These are phyloP conservation scores for Stenichneumon culpator DNA, from an alignment of 2,888 invertebrate species.

Conservation along the genomic window DNA sequence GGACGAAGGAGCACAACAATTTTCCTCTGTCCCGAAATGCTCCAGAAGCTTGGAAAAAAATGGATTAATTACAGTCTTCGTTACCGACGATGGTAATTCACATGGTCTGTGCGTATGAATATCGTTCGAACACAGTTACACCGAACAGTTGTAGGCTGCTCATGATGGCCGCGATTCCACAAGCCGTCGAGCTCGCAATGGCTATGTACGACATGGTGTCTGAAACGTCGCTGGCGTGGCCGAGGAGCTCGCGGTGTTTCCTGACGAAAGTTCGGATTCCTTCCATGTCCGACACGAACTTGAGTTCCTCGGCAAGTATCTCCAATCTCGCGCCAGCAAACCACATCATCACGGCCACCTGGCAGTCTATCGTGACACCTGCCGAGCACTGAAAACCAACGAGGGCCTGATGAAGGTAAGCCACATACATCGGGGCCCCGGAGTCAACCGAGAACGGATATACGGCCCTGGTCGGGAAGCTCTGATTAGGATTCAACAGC, in stretches of 20 bases:
- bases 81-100: neutral
- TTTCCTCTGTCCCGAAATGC: too few species aligned
- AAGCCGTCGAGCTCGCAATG: constrained; percentile 35
- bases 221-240: constrained; percentile 59
- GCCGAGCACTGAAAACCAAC: constrained; percentile 58
- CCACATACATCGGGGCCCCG: constrained; percentile 27
- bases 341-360: constrained; percentile 72
- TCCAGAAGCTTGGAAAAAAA: too few species aligned
- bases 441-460: constrained; percentile 66
- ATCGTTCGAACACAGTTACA: constrained; percentile 55
- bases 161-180: constrained; percentile 65
- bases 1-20: too few species aligned
- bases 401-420: constrained; percentile 59
- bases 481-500: constrained; percentile 59
- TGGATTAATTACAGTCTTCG: neutral
- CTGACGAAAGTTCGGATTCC: constrained; percentile 25
- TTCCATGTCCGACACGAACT: neutral
- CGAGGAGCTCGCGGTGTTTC: constrained; percentile 54
- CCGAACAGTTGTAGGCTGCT: constrained; percentile 68
- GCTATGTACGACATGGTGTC: constrained; percentile 59
- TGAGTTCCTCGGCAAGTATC: constrained; percentile 51
- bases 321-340: constrained; percentile 71
- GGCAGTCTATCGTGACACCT: constrained; percentile 70
- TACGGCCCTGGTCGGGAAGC: constrained; percentile 62
- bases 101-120: neutral